Conservation (phyloP, 2,113 vertebrate genomes). For the Bucco capensis region DNA sequence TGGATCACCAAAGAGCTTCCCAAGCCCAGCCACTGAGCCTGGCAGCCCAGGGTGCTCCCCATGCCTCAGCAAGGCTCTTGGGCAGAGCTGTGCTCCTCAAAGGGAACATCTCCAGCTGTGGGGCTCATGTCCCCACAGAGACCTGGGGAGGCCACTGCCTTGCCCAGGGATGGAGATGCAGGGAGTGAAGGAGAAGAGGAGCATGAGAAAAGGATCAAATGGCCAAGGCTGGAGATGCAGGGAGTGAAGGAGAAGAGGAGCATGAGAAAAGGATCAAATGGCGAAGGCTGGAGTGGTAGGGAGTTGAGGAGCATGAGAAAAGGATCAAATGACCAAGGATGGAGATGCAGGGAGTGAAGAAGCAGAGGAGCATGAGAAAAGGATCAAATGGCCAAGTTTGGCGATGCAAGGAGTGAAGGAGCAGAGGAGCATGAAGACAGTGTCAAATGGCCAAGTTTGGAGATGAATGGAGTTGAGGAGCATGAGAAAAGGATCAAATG, state of each 20-base stretch:
- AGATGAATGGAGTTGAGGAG: no score
- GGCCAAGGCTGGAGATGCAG: fast-evolving
- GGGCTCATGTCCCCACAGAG: fast-evolving
- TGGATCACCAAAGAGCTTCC: not conserved
- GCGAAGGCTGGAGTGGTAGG: no score
- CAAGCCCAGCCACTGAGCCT: not conserved
- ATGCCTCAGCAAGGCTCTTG: no score
- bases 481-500: no score
- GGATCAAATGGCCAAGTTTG: fast-evolving
- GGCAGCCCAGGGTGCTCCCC: not conserved
- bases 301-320: no score
- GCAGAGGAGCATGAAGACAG: no score
- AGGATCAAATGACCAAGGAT: no score
- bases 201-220: not conserved
- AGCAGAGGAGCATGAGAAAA: not conserved
- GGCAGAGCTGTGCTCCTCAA: no score
- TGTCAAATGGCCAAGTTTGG: no score
- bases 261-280: no score
- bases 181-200: not conserved
- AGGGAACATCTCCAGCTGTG: not conserved
- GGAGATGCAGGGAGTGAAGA: fast-evolving
- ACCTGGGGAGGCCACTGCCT: no score
- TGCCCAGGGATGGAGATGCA: not conserved
- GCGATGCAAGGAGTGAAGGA: not conserved
- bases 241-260: no score